Evolutionary conservation across 2,888 invertebrate species (phyloP), one percentile per base, ranked within the genome.

Genomic region (Eupithecia pulchellata): DNA sequence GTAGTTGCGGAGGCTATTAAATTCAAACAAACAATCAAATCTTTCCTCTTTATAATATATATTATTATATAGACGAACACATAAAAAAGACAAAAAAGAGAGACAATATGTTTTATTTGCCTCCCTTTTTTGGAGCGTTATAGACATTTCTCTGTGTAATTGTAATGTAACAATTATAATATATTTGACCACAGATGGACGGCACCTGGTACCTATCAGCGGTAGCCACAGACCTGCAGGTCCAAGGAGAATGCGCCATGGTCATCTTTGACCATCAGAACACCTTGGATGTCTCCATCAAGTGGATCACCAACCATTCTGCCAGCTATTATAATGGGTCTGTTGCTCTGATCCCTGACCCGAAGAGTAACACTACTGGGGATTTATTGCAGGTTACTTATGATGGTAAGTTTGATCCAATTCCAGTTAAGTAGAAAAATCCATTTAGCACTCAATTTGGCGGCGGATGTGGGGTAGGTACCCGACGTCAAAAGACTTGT

Each of bases 161-260:
- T n/a, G 42, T n/a, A n/a, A 9, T 42, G n/a, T n/a, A n/a, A 52
- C 1, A 4, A 25, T 9, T 13, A 6, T 52, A 25, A 3, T 52
- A 13, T 52, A 17, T 63, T 42, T 63, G 9, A 42, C 36, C 57
- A 5, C 79, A 93, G 93, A 82, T 93, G 20, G 93, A 93, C 65
- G 93, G 93, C 0, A 86, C 86, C 69, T 93, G 93, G 93, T 92
- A 91, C 72, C 76, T 93, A 36, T 82, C 89, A 60, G 91, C 90
- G 0, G 84, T 89, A 0, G 90, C 93, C 0, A 86, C 91, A 0
- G 90, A 92, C 64, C 81, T 91, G 13, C 74, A 83, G 6, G 82
- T 91, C 2, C 73, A 86, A 70, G 93, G 91, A 0, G 91, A 92
- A 66, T 93, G 93, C 32, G 92, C 91, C 0, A 91, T 85, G 79